phyloP scores from a whole-genome alignment of 2,113 vertebrate species.

The Macrotis lagotis region DNA sequence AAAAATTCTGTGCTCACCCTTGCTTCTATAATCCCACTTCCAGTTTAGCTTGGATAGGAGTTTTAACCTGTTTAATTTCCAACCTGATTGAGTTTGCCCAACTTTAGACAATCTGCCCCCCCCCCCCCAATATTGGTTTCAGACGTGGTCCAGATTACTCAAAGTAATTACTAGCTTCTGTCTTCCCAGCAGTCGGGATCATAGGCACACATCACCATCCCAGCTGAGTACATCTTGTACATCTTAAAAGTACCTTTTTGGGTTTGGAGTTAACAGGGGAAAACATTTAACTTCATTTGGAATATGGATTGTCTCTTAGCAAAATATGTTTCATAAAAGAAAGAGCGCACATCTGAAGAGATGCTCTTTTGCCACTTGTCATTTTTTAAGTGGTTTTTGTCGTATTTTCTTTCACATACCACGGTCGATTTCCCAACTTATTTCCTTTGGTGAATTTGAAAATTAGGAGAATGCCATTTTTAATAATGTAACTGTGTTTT shows the following conservation, averaged over 20 bases:
- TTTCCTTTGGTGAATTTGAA: constrained; percentile 25
- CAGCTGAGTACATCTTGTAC: constrained; percentile 26
- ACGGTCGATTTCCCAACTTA: background rate
- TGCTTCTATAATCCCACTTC: background rate
- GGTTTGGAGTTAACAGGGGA: constrained; percentile 43
- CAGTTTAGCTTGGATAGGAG: background rate
- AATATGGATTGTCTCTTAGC: constrained; percentile 52
- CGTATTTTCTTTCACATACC: background rate
- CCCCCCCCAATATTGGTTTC: background rate
- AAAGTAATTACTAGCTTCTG: too few relatives aligned
- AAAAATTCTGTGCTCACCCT: background rate
- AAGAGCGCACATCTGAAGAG: background rate
- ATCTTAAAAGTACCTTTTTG: constrained; percentile 52
- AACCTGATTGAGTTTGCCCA: background rate
- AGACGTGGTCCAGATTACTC: background rate
- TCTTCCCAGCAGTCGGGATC: background rate
- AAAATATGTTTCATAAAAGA: constrained; percentile 51
- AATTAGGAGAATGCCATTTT: constrained; percentile 4
- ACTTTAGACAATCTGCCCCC: background rate
- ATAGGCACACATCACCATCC: background rate
- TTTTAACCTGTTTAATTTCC: background rate
- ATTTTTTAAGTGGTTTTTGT: background rate
- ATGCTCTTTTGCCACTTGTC: background rate
- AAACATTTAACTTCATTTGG: constrained; percentile 35
- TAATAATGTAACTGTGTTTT: background rate